Evolutionary conservation across 2,797 vertebrate species (phyloP), one percentile per base, ranked within the genome.

Genomic region (Rallus crepitans): DNA sequence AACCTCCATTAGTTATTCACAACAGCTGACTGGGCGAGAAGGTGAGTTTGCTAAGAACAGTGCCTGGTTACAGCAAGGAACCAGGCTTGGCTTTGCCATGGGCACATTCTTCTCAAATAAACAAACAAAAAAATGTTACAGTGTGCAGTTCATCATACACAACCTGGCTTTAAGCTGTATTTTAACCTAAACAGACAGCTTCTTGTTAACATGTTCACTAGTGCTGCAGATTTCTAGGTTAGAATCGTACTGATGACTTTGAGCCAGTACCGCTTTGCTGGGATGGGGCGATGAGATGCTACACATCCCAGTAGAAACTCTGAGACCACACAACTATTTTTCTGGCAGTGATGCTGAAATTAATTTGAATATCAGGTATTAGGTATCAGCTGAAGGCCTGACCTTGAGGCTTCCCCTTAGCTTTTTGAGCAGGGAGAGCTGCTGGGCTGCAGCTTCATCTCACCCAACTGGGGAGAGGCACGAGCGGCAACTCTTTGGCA

Each of bases 101-200:
- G 63, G 60, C 87, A 64, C 33, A 53, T 90, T 95, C 95, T 89
- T 56, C 60, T 89, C 81, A 82, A 64, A 82, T 65, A 95, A 93
- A 75, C 50, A 20, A 86, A 84, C 73, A 81, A 60, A 90, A 87
- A 73, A 33, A 25, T 15, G 70, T 69, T 60, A 59, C 33, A 81
- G n/a, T 7, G 6, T 39, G 20, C 57, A 81, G 53, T 79, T 80
- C 90, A 37, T 40, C 88, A 59, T 65, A 87, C 39, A 25, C 57
- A 83, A 81, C 59, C 73, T 93, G 85, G 40, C 82, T 82, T 87
- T 93, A 89, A 91, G 77, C 69, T 90, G 80, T 65, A 89, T 90
- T 95, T 93, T 79, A 93, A 94, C 71, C 57, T 61, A 93, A 97
- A 81, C 89, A 94, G 95, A 78, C 56, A 53, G 55, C 82, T 94